Evolutionary conservation across 2,797 vertebrate genomes (phyloP), one percentile per base, ranked within the genome.

Genomic region (Sternotherus odoratus): DNA sequence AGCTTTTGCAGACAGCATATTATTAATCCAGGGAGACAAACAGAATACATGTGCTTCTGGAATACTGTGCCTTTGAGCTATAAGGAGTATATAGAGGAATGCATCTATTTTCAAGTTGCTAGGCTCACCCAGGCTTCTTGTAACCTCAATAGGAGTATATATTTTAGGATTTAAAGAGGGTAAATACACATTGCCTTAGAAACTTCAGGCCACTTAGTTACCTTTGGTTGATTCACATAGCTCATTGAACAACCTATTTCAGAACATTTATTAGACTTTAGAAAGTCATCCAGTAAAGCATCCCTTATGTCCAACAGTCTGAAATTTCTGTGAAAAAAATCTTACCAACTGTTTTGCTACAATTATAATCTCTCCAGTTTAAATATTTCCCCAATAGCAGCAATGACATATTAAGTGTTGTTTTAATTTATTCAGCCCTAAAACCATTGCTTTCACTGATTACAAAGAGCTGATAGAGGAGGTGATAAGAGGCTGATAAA

Each of bases 1-100:
- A 93, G 91, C 60, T 85, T 43, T 87, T 96, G 66, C 96, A 96
- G 96, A 88, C 92, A 93, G 84, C 56, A 24, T 86, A 83, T 90
- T 84, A 88, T 84, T 93, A 95, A 94, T 79, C n/a, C 28, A 86
- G 19, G 85, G 91, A 94, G 86, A 89, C 77, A 93, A 85, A 90
- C 24, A 84, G 13, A 95, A 88, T 2, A 43, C 4, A 77, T 8
- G 24, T 77, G 80, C 86, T 79, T 51, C 86, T 86, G n/a, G 85
- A 93, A 79, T 15, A 87, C 39, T 83, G 77, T n/a, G 13, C 33
- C 39, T 88, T 86, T 82, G 54, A 83, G n/a, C 87, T 83, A 86
- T 54, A 84, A 91, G 4, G 2, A 4, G 79, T 91, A 93, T 92
- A 39, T 1, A 86, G 56, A 75, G 5, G 60, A 66, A 88, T 81